Base-by-base conservation (phyloP, 1,140 invertebrate species). In the Formica exsecta region DNA sequence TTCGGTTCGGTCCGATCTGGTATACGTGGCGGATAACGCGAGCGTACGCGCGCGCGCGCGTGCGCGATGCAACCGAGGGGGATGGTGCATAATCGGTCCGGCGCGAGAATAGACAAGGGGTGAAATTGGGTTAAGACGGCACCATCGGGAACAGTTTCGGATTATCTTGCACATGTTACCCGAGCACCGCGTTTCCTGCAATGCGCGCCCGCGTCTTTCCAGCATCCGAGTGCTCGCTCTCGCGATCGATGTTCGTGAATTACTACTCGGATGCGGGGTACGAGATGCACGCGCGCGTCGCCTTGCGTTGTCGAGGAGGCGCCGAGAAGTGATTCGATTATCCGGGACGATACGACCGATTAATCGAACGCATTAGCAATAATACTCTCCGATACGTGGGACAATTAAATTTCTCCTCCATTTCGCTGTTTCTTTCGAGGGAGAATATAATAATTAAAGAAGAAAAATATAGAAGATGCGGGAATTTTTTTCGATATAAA, bases 51-150 rank as follows among this genome's bases (percentile, higher is more conserved):
- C 38, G 57, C 22, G 22, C 22, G 48, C 64, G 38, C 57, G 48
- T 48, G 57, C 59, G 29, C 51, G 48, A 73, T 54, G 61, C 54
- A 36, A 68, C 48, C 41, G 59, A 62, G 75, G 32, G 41, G 71
- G 87, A 87, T 87, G 68, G 70, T 76, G 87, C 86, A 91, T 91
- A 92, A 92, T 89, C 81, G 73, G 85, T 76, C 84, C 83, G 66
- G 86, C 51, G 86, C 76, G 79, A 87, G 87, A 73, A 90, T 89
- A 90, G 88, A 90, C 91, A 86, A 57, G 59, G 66, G 36, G 29
- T 85, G 92, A 91, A 92, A 93, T 93, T 92, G 80, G 92, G 90
- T 92, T 93, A 92, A 92, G 92, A 92, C 86, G 87, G 91, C 79
- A 92, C 92, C 90, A 51, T 70, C 64, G 92, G 88, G 92, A 93